Evolutionary conservation across 2,888 invertebrate species (phyloP).

Genomic region (Harpalus rufipes): DNA sequence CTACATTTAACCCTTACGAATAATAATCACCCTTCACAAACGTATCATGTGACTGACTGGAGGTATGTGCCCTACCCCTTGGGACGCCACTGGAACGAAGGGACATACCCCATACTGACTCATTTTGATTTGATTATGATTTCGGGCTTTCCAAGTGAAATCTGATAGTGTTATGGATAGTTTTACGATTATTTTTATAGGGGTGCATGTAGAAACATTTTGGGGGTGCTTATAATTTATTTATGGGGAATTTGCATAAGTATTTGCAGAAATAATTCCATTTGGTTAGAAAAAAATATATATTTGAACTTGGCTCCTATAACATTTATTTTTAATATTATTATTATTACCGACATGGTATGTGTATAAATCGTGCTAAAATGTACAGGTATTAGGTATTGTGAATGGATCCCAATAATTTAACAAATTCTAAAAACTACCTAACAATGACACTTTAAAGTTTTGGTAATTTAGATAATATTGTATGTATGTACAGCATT

Average conservation of each 20-base stretch:
- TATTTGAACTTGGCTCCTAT: no score
- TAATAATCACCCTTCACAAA: conserved; percentile 49
- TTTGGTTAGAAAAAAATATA: not conserved
- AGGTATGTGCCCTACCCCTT: conserved; percentile 32
- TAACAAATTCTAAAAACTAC: no score
- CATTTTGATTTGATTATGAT: conserved; percentile 72
- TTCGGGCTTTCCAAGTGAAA: not conserved
- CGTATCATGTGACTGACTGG: conserved; percentile 54
- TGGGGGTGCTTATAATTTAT: not conserved
- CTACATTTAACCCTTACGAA: conserved; percentile 56
- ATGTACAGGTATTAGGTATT: no score
- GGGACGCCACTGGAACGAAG: conserved; percentile 65
- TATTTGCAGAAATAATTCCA: not conserved
- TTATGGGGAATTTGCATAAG: not conserved
- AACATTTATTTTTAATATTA: no score
- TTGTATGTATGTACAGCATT: no score
- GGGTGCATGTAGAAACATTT: not conserved
- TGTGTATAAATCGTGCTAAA: no score
- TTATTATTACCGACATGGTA: no score
- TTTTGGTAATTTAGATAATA: no score
- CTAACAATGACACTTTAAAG: no score
- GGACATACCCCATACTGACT: conserved; percentile 69
- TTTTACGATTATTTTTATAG: not conserved
- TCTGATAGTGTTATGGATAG: conserved; percentile 2
- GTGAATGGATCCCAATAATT: no score